Evolutionary conservation across 2,113 vertebrate species (phyloP).

Genomic region (Plecturocebus donacophilus): DNA sequence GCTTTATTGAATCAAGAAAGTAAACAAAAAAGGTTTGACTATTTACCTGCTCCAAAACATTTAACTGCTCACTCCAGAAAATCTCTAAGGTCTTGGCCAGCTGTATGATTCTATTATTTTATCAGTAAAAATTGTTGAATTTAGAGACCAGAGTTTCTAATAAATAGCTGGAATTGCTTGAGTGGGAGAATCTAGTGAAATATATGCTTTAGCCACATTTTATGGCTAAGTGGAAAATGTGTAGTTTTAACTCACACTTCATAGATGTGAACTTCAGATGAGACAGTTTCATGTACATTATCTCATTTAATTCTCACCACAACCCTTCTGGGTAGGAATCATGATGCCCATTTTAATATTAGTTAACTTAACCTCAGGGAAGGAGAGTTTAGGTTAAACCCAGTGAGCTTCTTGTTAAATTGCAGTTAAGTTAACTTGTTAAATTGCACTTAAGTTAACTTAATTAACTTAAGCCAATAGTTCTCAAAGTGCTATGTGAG

Average conservation of each 20-base stretch:
- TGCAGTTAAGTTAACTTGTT: background rate
- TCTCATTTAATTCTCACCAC: background rate
- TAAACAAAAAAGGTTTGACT: slow-evolving; percentile 24
- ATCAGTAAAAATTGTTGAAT: background rate
- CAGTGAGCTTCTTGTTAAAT: background rate
- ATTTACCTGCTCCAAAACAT: slow-evolving; percentile 7
- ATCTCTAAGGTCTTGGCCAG: slow-evolving; percentile 19
- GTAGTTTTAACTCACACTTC: background rate
- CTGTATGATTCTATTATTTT: background rate
- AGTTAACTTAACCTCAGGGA: background rate
- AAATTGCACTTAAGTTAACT: background rate
- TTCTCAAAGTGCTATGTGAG: background rate
- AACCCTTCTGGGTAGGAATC: background rate
- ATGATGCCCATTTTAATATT: background rate
- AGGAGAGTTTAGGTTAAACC: background rate
- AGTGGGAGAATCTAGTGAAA: background rate
- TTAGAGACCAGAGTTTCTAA: background rate
- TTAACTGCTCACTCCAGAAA: slow-evolving; percentile 31
- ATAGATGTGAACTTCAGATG: background rate
- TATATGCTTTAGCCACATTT: background rate
- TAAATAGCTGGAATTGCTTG: background rate
- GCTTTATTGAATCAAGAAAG: slow-evolving; percentile 55
- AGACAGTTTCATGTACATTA: background rate
- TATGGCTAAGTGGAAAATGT: background rate
- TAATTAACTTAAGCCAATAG: background rate